These are phyloP conservation scores for Nemurella pictetii DNA, from an alignment of 2,888 invertebrate genomes.

Conservation along the genomic window DNA sequence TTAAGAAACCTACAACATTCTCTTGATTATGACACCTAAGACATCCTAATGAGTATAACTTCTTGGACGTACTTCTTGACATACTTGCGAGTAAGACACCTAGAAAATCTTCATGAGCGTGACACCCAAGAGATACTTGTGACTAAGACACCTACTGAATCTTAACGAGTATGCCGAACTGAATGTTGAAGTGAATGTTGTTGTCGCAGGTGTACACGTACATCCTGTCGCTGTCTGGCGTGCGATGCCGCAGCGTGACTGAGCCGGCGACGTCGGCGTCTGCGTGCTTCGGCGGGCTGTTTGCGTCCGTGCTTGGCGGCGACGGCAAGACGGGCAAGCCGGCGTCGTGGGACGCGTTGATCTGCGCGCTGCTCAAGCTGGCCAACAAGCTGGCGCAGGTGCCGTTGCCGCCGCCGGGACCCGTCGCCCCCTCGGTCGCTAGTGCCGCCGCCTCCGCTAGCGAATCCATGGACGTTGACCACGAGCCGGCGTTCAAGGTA, in stretches of 20 bases:
- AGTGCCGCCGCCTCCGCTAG: slow-evolving; percentile 51
- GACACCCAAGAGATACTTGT: too few relatives aligned
- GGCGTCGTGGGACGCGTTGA: slow-evolving; percentile 71
- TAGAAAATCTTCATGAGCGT: too few relatives aligned
- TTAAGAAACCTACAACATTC: too few relatives aligned
- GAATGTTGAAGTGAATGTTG: slow-evolving; percentile 74
- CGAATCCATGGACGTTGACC: slow-evolving; percentile 79
- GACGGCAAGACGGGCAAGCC: slow-evolving; percentile 66
- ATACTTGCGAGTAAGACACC: too few relatives aligned
- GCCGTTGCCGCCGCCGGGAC: slow-evolving; percentile 58
- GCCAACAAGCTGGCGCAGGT: slow-evolving; percentile 66
- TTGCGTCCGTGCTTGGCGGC: slow-evolving; percentile 71
- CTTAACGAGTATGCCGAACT: too few relatives aligned
- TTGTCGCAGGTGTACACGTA: slow-evolving; percentile 60
- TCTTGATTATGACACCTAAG: too few relatives aligned
- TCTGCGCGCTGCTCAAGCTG: slow-evolving; percentile 71
- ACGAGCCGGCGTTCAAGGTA: slow-evolving; percentile 78
- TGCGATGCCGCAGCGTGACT: slow-evolving; percentile 59
- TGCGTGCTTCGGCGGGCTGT: slow-evolving; percentile 70
- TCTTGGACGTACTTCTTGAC: too few relatives aligned
- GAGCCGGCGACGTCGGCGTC: slow-evolving; percentile 51
- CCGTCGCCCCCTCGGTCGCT: slow-evolving; percentile 44
- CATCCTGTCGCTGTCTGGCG: slow-evolving; percentile 58
- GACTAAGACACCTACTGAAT: too few relatives aligned
- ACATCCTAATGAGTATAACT: too few relatives aligned